phyloP scores from a whole-genome alignment of 2,797 vertebrate species.

The Nothura maculosa region DNA sequence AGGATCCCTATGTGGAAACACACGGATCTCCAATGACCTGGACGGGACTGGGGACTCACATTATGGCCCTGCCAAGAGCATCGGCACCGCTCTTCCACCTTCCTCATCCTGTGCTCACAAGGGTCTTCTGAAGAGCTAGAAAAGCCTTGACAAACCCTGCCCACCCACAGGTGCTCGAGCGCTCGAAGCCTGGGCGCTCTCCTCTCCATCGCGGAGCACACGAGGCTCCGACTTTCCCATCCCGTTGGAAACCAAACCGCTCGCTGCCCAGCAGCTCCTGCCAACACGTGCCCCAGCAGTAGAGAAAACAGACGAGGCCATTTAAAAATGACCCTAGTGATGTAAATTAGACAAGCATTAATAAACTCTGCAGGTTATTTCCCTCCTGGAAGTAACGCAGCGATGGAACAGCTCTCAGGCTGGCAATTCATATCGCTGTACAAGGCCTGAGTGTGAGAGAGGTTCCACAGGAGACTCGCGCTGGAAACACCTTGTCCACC shows the following conservation, averaged over 20 bases:
- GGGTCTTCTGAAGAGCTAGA: not conserved
- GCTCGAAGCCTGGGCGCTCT: not conserved
- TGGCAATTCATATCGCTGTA: slow-evolving; percentile 35
- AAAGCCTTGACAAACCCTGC: not conserved
- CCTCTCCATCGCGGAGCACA: not conserved
- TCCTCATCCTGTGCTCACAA: not conserved
- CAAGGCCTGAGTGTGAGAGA: slow-evolving; percentile 36
- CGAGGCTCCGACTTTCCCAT: fast-evolving
- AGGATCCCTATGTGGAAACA: not conserved
- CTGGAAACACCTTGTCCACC: slow-evolving; percentile 46
- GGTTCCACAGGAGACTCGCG: slow-evolving; percentile 45
- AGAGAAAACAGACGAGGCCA: slow-evolving; percentile 43
- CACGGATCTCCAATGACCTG: no score
- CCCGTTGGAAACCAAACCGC: fast-evolving
- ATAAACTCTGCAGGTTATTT: slow-evolving; percentile 74
- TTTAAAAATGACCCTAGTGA: slow-evolving; percentile 56
- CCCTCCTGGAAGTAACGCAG: slow-evolving; percentile 45
- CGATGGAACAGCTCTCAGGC: slow-evolving; percentile 50
- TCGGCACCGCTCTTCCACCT: fast-evolving
- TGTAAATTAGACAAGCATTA: slow-evolving; percentile 75
- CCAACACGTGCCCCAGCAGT: fast-evolving
- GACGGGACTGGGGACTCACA: not conserved
- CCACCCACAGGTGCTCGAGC: not conserved
- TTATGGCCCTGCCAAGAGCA: not conserved
- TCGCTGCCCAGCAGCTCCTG: not conserved